phyloP scores from a whole-genome alignment of 92 coral and sea anemone genomes.

The Palythoa heliodiscus region DNA sequence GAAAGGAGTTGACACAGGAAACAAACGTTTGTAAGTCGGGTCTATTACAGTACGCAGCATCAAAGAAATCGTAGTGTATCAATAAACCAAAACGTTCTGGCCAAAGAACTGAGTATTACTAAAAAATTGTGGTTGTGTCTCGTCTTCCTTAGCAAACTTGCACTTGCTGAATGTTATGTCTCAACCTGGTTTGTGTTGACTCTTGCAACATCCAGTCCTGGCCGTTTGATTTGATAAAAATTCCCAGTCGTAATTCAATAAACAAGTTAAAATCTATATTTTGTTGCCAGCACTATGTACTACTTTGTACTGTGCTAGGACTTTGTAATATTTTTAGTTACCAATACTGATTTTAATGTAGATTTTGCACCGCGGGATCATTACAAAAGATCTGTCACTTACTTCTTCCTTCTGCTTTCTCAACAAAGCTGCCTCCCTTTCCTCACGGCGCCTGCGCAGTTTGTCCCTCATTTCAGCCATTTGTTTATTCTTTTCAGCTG shows the following conservation, averaged over 20 bases:
- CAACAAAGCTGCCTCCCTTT: slow-evolving; percentile 87
- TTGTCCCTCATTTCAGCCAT: slow-evolving; percentile 85
- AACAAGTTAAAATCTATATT: not conserved
- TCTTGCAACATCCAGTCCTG: not conserved
- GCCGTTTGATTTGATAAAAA: not conserved
- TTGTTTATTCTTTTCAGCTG: slow-evolving; percentile 84
- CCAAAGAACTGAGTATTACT: no score
- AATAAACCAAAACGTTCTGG: no score
- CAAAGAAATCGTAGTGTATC: no score
- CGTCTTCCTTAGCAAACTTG: not conserved
- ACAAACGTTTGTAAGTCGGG: no score
- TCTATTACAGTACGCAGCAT: no score
- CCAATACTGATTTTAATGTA: not conserved
- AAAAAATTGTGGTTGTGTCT: no score
- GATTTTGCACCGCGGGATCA: not conserved
- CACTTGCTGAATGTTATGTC: not conserved
- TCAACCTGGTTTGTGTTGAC: not conserved
- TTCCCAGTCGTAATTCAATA: not conserved
- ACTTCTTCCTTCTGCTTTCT: slow-evolving; percentile 94
- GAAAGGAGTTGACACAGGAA: no score
- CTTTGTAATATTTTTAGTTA: not conserved
- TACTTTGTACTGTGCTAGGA: not conserved
- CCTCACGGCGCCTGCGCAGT: slow-evolving; percentile 84
- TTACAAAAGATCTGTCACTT: slow-evolving; percentile 1
- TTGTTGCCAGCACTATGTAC: not conserved